Conservation (phyloP, 2,888 invertebrate genomes). For the Lypha dubia region DNA sequence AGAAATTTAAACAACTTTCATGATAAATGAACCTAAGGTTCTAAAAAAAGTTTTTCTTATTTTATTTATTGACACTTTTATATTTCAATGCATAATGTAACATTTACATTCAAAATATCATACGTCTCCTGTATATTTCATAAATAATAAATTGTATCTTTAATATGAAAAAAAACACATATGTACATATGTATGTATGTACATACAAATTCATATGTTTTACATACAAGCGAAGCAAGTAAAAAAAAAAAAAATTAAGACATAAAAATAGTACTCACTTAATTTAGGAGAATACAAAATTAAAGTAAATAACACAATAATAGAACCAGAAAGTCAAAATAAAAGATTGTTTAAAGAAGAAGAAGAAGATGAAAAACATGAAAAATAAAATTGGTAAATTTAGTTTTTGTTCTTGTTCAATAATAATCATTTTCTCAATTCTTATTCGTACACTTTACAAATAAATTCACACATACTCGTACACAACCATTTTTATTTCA, state of each 20-base stretch:
- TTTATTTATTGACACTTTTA: conserved; percentile 70
- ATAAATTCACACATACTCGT: conserved; percentile 16
- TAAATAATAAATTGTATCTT: conserved; percentile 65
- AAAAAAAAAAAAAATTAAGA: conserved; percentile 6
- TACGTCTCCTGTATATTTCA: conserved; percentile 59
- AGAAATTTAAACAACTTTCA: conserved; percentile 33
- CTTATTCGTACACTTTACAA: conserved; percentile 12
- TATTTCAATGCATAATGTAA: conserved; percentile 62
- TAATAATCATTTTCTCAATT: conserved; percentile 29
- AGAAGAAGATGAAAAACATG: too few relatives aligned
- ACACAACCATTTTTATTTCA: neutral
- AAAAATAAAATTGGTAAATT: neutral
- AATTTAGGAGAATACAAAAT: conserved; percentile 10
- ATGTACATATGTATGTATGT: neutral
- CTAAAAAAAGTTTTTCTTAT: conserved; percentile 63
- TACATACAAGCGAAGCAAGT: conserved; percentile 24
- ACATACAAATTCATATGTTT: too few relatives aligned
- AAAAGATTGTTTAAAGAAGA: conserved; percentile 41
- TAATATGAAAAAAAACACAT: conserved; percentile 64
- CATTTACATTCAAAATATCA: conserved; percentile 61
- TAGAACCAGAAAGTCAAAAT: conserved; percentile 39
- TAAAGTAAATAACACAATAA: conserved; percentile 16
- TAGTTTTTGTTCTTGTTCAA: conserved; percentile 52
- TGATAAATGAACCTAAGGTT: conserved; percentile 71
- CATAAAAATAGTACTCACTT: conserved; percentile 23